These are phyloP conservation scores for Neofelis nebulosa DNA, from an alignment of 2,113 vertebrate genomes.

Conservation along the genomic window DNA sequence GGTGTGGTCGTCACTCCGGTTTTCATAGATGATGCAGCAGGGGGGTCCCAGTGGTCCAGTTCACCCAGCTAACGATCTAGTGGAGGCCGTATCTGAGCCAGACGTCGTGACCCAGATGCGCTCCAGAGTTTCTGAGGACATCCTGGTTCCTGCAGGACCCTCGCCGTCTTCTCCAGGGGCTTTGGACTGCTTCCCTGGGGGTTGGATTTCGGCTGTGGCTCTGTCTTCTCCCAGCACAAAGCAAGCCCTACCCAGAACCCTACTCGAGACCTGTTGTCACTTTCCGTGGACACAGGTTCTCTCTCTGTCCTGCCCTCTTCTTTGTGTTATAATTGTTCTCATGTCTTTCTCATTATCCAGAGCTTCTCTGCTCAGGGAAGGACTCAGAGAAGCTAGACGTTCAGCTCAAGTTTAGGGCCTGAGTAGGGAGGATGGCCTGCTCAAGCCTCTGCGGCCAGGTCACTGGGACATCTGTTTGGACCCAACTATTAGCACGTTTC, in stretches of 20 bases:
- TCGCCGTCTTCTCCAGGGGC: background rate
- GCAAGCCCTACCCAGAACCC: fast-evolving
- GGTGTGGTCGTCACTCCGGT: fast-evolving
- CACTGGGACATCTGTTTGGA: background rate
- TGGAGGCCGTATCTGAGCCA: background rate
- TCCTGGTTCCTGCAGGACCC: fast-evolving
- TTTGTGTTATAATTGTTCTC: background rate
- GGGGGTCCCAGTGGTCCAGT: background rate
- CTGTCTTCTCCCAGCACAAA: background rate
- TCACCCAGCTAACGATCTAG: no score
- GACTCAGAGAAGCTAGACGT: background rate
- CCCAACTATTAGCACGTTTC: background rate
- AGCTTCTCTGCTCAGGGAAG: background rate
- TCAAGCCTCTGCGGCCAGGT: background rate
- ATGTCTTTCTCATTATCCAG: no score
- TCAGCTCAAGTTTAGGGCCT: fast-evolving
- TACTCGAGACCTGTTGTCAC: fast-evolving
- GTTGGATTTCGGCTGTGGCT: background rate
- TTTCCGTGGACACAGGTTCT: background rate
- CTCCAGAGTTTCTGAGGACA: no score
- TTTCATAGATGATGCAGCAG: background rate
- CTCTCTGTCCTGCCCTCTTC: background rate
- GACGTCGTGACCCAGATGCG: background rate
- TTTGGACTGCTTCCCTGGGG: background rate
- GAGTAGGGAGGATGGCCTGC: no score